These are phyloP conservation scores for Rachycentron canadum DNA, from an alignment of 2,797 vertebrate species.

Conservation along the genomic window DNA sequence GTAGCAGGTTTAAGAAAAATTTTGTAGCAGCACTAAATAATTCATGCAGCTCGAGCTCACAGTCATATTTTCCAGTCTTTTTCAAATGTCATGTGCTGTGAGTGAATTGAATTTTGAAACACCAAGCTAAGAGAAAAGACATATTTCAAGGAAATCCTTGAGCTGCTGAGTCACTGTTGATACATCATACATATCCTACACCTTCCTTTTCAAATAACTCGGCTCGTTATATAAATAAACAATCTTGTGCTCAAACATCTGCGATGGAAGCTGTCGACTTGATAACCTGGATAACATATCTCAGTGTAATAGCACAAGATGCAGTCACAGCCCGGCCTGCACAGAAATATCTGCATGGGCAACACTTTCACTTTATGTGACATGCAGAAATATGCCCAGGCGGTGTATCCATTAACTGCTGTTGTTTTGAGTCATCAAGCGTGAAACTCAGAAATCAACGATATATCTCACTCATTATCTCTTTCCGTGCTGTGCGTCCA, in stretches of 20 bases:
- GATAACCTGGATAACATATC: slow-evolving; percentile 5
- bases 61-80: too few relatives aligned
- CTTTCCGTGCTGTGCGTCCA: not conserved
- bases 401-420: slow-evolving; percentile 41
- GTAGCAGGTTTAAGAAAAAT: too few relatives aligned
- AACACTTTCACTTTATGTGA: not conserved
- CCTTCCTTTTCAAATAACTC: slow-evolving; percentile 10
- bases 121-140: not conserved
- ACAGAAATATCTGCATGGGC: not conserved
- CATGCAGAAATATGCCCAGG: slow-evolving; percentile 1
- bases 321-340: not conserved
- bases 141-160: not conserved
- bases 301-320: slow-evolving; percentile 9
- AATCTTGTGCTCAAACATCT: slow-evolving; percentile 16
- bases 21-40: too few relatives aligned
- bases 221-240: slow-evolving; percentile 16
- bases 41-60: too few relatives aligned
- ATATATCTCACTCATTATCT: slow-evolving; percentile 4
- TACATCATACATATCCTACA: not conserved
- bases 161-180: too few relatives aligned
- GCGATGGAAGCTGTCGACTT: not conserved
- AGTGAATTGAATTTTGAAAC: not conserved
- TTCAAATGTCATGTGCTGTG: not conserved
- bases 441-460: slow-evolving; percentile 19
- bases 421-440: slow-evolving; percentile 44